Base-by-base conservation (phyloP, 2,888 invertebrate genomes). In the Lapara coniferarum region DNA sequence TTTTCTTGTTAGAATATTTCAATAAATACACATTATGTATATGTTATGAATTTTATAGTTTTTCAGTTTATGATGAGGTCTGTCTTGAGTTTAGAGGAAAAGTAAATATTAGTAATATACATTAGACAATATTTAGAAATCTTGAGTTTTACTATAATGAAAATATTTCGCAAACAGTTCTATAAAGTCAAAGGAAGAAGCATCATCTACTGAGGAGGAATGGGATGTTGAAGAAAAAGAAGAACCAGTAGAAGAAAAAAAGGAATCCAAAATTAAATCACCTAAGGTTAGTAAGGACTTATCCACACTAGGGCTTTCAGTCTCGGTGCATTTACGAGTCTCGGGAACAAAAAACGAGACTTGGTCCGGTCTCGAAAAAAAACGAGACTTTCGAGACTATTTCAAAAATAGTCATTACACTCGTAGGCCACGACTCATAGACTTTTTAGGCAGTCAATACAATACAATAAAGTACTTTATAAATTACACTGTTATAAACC, bases 171-270 rank as follows among this genome's bases (percentile, higher is more conserved):
- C 13, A 78, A 77, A 77, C 85, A 92, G 91, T 83, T 90, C 93
- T 55, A 84, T 90, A 70, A 93, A 93, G 78, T 91, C 92, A 67
- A 93, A 93, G 75, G 92, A 92, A 71, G 93, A 93, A 57, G 93
- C 92, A 57, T 92, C 93, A 14, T 92, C 93, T 1, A 93, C 93
- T 53, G 93, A 93, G 77, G 93, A 93, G 75, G 93, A 93, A 72
- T 93, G 93, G 93, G 93, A 93, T 78, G 89, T 86, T 19, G 93
- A 93, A 78, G 93, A 93, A 13, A 92, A 93, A 71, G 93, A 91
- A 66, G 92, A 92, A 73, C 79, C 78, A 46, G 78, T 85, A 66
- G 94, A 92, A 76, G 92, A 92, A 71, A 90, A 88, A 69, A 91
- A 91, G 69, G 93, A 93, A 73, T 52, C 78, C 2, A 91, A 91